Base-by-base conservation (phyloP, 2,888 invertebrate species). In the Sisyra terminalis region DNA sequence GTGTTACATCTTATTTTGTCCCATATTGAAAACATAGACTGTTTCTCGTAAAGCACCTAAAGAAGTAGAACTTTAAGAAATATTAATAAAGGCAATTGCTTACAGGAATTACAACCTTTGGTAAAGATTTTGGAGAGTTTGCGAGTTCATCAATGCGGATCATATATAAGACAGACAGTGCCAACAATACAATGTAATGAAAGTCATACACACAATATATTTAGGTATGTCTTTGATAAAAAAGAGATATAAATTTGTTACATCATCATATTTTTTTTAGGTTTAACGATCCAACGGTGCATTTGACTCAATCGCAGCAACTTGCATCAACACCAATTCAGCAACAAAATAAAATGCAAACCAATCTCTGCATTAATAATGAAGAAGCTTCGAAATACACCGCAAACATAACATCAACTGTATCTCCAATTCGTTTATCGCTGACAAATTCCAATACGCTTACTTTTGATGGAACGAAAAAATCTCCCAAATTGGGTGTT, bases 21-120 rank as follows among this genome's bases (percentile, higher is more conserved):
- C n/a, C n/a, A n/a, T n/a, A n/a, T n/a, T n/a, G n/a, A n/a, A n/a
- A n/a, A n/a, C n/a, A n/a, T n/a, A n/a, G n/a, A n/a, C n/a, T n/a
- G n/a, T n/a, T n/a, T n/a, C n/a, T n/a, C n/a, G n/a, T n/a, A n/a
- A n/a, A n/a, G n/a, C n/a, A n/a, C n/a, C n/a, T n/a, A n/a, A n/a
- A n/a, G n/a, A n/a, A n/a, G n/a, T n/a, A n/a, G n/a, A n/a, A n/a
- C n/a, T n/a, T n/a, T n/a, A n/a, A n/a, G n/a, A n/a, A n/a, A n/a
- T n/a, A n/a, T n/a, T n/a, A n/a, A n/a, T n/a, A n/a, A n/a, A n/a
- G n/a, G n/a, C n/a, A n/a, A n/a, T 40, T 40, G 7, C 8, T 47
- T 49, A 6, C 54, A 68, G 59, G 77, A 77, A 48, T 58, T 78
- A 50, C 75, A 79, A 49, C 75, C 75, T 9, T 60, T 84, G 45